phyloP scores from a whole-genome alignment of 2,888 invertebrate species.

The Penaeus monodon region DNA sequence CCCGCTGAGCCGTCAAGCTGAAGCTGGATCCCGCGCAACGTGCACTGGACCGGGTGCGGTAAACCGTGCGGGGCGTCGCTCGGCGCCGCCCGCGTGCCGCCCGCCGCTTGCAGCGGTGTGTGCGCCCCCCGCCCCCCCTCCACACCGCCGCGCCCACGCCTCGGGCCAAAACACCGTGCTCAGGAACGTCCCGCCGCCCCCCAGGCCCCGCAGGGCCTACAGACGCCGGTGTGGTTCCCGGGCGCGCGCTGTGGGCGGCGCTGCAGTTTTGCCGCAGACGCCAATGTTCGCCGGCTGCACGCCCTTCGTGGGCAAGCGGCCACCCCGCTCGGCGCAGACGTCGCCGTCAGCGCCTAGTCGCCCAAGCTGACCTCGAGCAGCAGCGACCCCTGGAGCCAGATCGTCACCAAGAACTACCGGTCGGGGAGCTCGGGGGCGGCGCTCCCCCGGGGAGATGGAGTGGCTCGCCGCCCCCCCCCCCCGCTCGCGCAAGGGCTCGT shows the following conservation, averaged over 20 bases:
- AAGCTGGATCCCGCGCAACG: conserved; percentile 53
- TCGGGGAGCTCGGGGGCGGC: conserved; percentile 41
- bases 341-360: conserved; percentile 46
- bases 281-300: conserved; percentile 39
- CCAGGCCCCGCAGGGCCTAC: conserved; percentile 10
- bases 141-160: conserved; percentile 44
- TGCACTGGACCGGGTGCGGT: conserved; percentile 28
- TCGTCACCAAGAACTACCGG: conserved; percentile 32
- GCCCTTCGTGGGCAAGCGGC: conserved; percentile 15
- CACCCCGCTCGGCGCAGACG: conserved; percentile 53
- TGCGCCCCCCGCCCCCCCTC: neutral
- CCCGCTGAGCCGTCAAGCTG: conserved; percentile 41
- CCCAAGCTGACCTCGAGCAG: conserved; percentile 47
- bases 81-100: conserved; percentile 15
- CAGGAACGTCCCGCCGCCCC: conserved; percentile 28
- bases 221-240: conserved; percentile 20
- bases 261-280: conserved; percentile 52
- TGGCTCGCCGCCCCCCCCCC: conserved; percentile 61
- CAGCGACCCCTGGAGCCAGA: conserved; percentile 55
- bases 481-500: conserved; percentile 54
- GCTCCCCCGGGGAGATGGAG: conserved; percentile 61
- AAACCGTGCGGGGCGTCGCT: neutral
- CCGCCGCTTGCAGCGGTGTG: conserved; percentile 24
- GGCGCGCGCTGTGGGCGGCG: conserved; percentile 44
- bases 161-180: conserved; percentile 39